Evolutionary conservation across 2,113 vertebrate genomes (phyloP), one percentile per base, ranked within the genome.

Genomic region (Mus musculus): DNA sequence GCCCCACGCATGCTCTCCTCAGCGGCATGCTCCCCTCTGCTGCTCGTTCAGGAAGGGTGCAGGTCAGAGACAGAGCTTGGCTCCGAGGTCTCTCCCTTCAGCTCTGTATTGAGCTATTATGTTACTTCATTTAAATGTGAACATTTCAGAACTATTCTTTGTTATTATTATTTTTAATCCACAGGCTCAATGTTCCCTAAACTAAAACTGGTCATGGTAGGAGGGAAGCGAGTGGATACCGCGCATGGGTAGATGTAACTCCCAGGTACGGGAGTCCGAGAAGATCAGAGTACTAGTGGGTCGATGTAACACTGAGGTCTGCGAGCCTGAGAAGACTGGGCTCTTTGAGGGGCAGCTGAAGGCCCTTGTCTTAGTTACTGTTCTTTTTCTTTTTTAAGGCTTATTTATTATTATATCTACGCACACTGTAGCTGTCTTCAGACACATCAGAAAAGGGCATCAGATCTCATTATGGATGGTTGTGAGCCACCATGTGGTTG

Each of bases 11-110:
- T 61, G 17, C 24, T 36, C n/a, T 78, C 69, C 2, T 7, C 5
- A 17, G 1, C 0, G 20, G 19, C 54, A 10, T 52, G 13, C 24
- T 36, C n/a, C 73, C 69, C 1, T 7, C 5, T 17, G 1, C 0
- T 16, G 17, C 42, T 11, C 6, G 1, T 39, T 76, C 80, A 16
- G 8, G 33, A 30, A 59, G 8, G 24, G 20, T 5, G 1, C 8
- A 5, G 7, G 11, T 2, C 63, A 26, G 22, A 46, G 6, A 71
- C 56, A 61, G n/a, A 20, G 59, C 16, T 24, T 52, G n/a, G 73
- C 78, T 61, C 61, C 77, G 12, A 10, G 88, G 17, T 46, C 30
- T 71, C 76, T 80, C 56, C 49, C 30, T 65, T 69, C 69, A 7
- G 71, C 30, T 80, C 77, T 17, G 19, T 61, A 59, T 69, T 63